These are phyloP conservation scores for Ormyrus rosae DNA, from an alignment of 2,888 invertebrate species.

Conservation along the genomic window DNA sequence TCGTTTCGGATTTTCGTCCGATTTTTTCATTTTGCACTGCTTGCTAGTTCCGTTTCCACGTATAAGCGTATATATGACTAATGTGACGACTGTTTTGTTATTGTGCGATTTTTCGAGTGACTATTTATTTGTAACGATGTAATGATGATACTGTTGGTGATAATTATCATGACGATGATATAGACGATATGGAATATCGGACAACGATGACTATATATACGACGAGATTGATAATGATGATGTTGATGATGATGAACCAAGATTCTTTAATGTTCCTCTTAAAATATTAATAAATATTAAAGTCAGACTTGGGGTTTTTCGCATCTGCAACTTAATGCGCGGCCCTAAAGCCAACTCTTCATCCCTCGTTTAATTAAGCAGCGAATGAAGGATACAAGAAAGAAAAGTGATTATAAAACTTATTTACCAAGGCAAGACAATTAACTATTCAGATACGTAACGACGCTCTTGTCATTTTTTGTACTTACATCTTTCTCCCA, in stretches of 20 bases:
- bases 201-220: slow-evolving; percentile 62
- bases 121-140: slow-evolving; percentile 72
- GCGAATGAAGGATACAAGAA: slow-evolving; percentile 50
- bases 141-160: slow-evolving; percentile 60
- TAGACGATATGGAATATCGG: slow-evolving; percentile 59
- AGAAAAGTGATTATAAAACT: slow-evolving; percentile 39
- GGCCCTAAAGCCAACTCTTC: slow-evolving; percentile 45
- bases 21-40: slow-evolving; percentile 5
- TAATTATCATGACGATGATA: slow-evolving; percentile 55
- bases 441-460: slow-evolving; percentile 61
- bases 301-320: slow-evolving; percentile 68
- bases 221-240: slow-evolving; percentile 59
- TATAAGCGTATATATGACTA: slow-evolving; percentile 34
- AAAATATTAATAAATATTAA: slow-evolving; percentile 71
- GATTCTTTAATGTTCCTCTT: slow-evolving; percentile 76
- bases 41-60: slow-evolving; percentile 43
- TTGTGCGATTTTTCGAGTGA: slow-evolving; percentile 67
- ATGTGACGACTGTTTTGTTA: slow-evolving; percentile 69
- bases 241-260: slow-evolving; percentile 69
- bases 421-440: slow-evolving; percentile 58
- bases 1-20: slow-evolving; percentile 7
- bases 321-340: slow-evolving; percentile 15
- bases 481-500: slow-evolving; percentile 67
- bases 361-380: slow-evolving; percentile 48
- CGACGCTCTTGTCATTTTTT: slow-evolving; percentile 70